Evolutionary conservation across 2,113 vertebrate genomes (phyloP).

Genomic region (Pristiophorus japonicus): DNA sequence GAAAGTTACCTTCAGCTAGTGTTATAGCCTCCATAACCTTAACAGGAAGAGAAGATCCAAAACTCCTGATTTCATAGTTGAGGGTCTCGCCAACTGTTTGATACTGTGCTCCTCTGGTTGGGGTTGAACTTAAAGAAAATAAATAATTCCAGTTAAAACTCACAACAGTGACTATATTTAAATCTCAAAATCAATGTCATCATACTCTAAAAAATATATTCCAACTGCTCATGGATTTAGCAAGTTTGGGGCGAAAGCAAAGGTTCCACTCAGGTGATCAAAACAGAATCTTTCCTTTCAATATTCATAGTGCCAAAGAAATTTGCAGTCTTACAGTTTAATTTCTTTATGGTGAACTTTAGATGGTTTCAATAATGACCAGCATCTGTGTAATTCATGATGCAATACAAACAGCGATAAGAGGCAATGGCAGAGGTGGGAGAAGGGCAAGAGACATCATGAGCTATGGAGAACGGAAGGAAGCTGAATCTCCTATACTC

Average conservation of each 20-base stretch:
- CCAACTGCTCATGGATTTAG: not conserved
- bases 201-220: not conserved
- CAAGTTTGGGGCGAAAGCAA: not conserved
- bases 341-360: not conserved
- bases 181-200: not conserved
- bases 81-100: slow-evolving; percentile 65
- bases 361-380: not conserved
- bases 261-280: not conserved
- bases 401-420: not conserved
- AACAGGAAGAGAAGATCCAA: slow-evolving; percentile 86
- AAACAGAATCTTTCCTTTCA: not conserved
- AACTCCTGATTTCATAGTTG: slow-evolving; percentile 80
- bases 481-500: not conserved
- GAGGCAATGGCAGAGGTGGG: not conserved
- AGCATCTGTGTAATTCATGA: not conserved
- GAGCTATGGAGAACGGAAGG: not conserved
- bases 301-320: not conserved
- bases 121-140: slow-evolving; percentile 66
- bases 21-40: slow-evolving; percentile 91
- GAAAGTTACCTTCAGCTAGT: slow-evolving; percentile 66
- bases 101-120: slow-evolving; percentile 65
- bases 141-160: slow-evolving; percentile 13
- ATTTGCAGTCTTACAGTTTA: not conserved
- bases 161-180: not conserved
- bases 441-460: not conserved